Percentiles rank a stretch among this genome's conserved stretches.
Conservation (phyloP, 2,113 vertebrate species). For the Scomber scombrus region DNA sequence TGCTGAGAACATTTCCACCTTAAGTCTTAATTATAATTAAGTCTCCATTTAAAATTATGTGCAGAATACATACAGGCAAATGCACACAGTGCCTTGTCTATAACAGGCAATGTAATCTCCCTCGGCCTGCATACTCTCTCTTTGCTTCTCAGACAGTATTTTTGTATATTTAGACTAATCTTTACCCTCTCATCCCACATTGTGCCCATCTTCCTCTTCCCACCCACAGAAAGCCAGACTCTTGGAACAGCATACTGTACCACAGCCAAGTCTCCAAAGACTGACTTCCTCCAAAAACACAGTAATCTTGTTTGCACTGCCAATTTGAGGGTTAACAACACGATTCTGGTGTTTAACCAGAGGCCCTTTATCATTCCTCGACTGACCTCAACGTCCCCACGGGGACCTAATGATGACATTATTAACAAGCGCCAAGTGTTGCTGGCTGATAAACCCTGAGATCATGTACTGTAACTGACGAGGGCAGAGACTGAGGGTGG, state of each 20-base stretch:
- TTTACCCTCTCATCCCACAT: constrained; percentile 23
- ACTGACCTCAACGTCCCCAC: constrained; percentile 86
- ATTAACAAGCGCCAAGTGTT: constrained; percentile 73
- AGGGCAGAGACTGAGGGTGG: constrained; percentile 27
- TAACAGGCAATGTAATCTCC: constrained; percentile 1
- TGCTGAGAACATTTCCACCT: too few species aligned
- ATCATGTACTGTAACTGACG: constrained; percentile 72
- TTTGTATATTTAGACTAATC: constrained; percentile 49
- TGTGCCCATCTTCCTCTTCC: constrained; percentile 56
- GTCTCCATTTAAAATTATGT: too few species aligned
- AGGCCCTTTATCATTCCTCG: constrained; percentile 85
- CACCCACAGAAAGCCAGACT: constrained; percentile 69
- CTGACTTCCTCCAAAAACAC: constrained; percentile 74
- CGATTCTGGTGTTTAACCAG: constrained; percentile 87
- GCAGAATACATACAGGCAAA: too few species aligned
- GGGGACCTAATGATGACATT: constrained; percentile 84
- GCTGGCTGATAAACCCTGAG: constrained; percentile 81
- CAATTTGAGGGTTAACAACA: constrained; percentile 79
- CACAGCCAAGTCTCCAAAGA: constrained; percentile 72
- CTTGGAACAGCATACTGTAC: constrained; percentile 44
- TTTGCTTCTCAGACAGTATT: constrained; percentile 39
- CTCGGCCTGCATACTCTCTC: background rate
- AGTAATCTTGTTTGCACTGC: constrained; percentile 70
- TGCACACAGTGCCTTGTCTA: background rate
- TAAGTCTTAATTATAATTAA: too few species aligned